Evolutionary conservation across 2,797 vertebrate genomes (phyloP).

Genomic region (Ciconia nigra): DNA sequence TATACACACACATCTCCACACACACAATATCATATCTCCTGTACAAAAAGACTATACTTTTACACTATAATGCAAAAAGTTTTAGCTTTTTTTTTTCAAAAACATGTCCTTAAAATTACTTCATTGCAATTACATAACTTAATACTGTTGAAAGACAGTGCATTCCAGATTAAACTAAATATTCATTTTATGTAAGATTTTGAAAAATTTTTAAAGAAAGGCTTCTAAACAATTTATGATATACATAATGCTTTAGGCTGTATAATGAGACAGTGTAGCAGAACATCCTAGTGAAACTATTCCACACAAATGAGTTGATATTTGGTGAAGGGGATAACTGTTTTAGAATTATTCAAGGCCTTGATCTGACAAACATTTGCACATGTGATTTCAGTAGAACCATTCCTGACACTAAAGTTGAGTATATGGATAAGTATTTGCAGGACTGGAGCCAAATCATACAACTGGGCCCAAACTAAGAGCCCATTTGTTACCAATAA

Average conservation of each 20-base stretch:
- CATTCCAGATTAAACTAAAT: background rate
- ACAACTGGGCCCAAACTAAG: background rate
- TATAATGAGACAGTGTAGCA: background rate
- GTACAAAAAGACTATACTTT: background rate
- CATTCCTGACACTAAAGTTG: conserved; percentile 19
- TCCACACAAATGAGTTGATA: background rate
- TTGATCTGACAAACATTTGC: conserved; percentile 21
- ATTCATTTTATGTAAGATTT: background rate
- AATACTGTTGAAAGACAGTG: background rate
- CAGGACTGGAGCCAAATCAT: conserved; percentile 46
- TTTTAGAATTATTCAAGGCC: background rate
- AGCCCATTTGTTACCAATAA: conserved; percentile 36
- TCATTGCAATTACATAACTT: background rate
- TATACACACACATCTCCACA: background rate
- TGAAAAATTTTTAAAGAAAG: background rate
- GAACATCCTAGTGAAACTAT: background rate
- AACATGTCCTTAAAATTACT: background rate
- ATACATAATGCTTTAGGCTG: background rate
- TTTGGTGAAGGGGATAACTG: background rate
- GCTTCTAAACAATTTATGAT: background rate
- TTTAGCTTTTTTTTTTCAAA: background rate
- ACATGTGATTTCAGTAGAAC: conserved; percentile 10
- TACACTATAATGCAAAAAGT: background rate
- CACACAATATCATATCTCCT: background rate
- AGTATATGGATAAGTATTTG: conserved; percentile 38